Evolutionary conservation across 2,113 vertebrate species (phyloP), one percentile per base, ranked within the genome.

Genomic region (Neolamprologus devosi): DNA sequence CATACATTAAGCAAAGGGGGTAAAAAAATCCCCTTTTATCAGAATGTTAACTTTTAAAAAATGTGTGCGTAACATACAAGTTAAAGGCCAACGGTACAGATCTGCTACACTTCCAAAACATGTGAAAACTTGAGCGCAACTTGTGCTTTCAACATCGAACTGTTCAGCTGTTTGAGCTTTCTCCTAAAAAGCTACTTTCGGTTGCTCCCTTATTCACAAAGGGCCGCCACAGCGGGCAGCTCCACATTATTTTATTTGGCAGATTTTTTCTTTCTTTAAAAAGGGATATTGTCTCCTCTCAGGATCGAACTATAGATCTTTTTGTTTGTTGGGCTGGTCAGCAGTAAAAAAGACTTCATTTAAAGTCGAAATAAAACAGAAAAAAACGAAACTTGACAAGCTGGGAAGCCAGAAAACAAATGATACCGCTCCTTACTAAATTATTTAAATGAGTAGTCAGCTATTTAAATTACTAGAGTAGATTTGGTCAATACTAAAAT

Each of bases 1-100:
- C 94, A 96, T 95, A 96, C 94, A 58, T 96, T 95, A 91, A 92
- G 83, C 17, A 65, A 65, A 37, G 21, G 4, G n/a, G 13, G 14
- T 47, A 47, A 47, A 65, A 88, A 90, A 89, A 90, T 65, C 60
- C 17, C 28, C 54, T 70, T 47, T 86, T 87, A 91, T 63, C n/a
- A 80, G 79, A 80, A 35, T 9, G 85, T 57, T 84, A 91, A 85
- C 87, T 65, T 65, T 65, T 75, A 79, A 84, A 87, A 78, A 28
- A 84, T 51, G 5, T 53, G 7, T 1, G 17, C 63, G 5, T 11
- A 63, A 33, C 8, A 2, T 19, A 14, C 81, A 80, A 87, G 83
- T 81, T 85, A 45, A 30, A 30, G 47, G 26, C 81, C 35, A 10
- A 81, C n/a, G 37, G 68, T 75, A 37, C n/a, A 80, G 21, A 26